Evolutionary conservation across 2,888 invertebrate genomes (phyloP).

Genomic region (Yponomeuta malinellus): DNA sequence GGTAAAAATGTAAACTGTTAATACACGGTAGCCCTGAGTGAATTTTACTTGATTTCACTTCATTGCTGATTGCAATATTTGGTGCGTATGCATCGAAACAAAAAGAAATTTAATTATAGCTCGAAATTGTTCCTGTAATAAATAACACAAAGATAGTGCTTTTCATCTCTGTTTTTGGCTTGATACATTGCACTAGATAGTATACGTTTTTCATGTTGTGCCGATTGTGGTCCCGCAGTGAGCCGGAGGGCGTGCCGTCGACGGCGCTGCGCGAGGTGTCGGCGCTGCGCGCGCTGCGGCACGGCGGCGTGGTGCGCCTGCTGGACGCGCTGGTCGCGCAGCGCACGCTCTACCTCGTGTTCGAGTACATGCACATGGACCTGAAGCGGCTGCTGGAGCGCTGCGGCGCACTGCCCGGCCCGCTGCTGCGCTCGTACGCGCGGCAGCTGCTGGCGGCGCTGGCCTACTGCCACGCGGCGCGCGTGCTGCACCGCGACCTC

Average conservation of each 20-base stretch:
- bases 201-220: no score
- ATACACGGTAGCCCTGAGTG: no score
- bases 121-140: no score
- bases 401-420: constrained; percentile 76
- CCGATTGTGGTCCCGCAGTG: constrained; percentile 67
- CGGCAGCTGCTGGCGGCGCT: constrained; percentile 92
- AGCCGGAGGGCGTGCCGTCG: constrained; percentile 97
- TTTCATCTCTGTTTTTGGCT: no score
- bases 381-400: constrained; percentile 91
- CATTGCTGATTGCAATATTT: no score
- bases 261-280: constrained; percentile 98
- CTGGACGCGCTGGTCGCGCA: constrained; percentile 92
- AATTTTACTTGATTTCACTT: no score
- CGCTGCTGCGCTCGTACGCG: constrained; percentile 84
- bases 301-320: constrained; percentile 92
- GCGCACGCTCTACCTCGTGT: constrained; percentile 92
- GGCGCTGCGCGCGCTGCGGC: constrained; percentile 90
- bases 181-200: no score
- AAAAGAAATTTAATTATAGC: no score
- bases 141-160: no score
- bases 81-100: no score
- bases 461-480: constrained; percentile 91
- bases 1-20: no score
- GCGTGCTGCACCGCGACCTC: constrained; percentile 93
- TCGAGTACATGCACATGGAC: constrained; percentile 96